phyloP scores from a whole-genome alignment of 2,888 invertebrate genomes.

The Acronicta alni region DNA sequence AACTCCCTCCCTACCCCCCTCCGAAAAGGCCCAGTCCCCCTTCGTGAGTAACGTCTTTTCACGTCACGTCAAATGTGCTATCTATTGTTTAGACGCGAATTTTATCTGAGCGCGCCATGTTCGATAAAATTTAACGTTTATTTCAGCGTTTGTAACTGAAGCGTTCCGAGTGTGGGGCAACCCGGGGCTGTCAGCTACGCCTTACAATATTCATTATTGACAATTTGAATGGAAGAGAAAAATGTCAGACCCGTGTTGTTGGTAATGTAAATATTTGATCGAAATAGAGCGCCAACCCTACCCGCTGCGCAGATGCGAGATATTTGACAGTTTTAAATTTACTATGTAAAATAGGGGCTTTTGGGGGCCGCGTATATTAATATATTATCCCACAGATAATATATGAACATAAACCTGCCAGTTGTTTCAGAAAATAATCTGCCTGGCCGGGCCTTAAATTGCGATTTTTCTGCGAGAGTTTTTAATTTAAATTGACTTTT shows the following conservation, averaged over 20 bases:
- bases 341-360: constrained; percentile 49
- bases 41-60: constrained; percentile 52
- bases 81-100: constrained; percentile 60
- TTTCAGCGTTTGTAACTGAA: constrained; percentile 49
- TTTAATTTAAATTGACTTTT: constrained; percentile 53
- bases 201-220: constrained; percentile 78
- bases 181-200: constrained; percentile 55
- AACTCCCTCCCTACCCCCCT: constrained; percentile 4
- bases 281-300: constrained; percentile 62
- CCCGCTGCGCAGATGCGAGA: constrained; percentile 62
- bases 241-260: constrained; percentile 81
- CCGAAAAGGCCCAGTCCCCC: constrained; percentile 9
- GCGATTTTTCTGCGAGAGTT: constrained; percentile 44
- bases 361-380: constrained; percentile 39
- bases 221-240: constrained; percentile 77
- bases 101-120: constrained; percentile 58
- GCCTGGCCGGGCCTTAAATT: constrained; percentile 37
- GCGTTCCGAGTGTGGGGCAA: constrained; percentile 39
- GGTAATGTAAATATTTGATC: constrained; percentile 81
- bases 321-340: constrained; percentile 61
- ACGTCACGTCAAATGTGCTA: constrained; percentile 56
- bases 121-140: constrained; percentile 63
- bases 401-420: constrained; percentile 48
- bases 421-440: constrained; percentile 48
- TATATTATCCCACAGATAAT: constrained; percentile 53